Base-by-base conservation (phyloP, 2,888 invertebrate genomes). In the Agapostemon virescens region DNA sequence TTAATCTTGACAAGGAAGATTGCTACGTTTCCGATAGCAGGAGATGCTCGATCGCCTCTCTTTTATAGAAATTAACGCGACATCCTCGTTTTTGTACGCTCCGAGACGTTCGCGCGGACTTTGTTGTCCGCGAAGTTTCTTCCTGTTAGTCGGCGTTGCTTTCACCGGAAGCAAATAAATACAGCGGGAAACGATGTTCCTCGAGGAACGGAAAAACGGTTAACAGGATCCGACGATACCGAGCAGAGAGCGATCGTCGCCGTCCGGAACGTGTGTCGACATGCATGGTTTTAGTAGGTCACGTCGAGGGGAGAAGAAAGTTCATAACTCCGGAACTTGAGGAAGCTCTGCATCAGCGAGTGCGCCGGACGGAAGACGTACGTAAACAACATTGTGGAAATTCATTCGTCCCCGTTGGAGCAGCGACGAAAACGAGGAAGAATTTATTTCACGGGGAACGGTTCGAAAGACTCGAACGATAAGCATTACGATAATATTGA, bases 201-300 rank as follows among this genome's bases (percentile, higher is more conserved):
- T 61, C 30, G 36, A 11, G 36, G 11, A 63, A 36, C 20, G 36
- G 36, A 33, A 9, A 13, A 30, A 66, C 36, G 42, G 20, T 38
- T 20, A n/a, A 20, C 5, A 36, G 36, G 30, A 66, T 33, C 77
- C 15, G 42, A 69, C 55, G n/a, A 7, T 26, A 36, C 23, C n/a
- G 45, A n/a, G 49, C n/a, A 9, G 49, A 17, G 13, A 11, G 26
- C 33, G 61, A 11, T 61, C 61, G 33, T 20, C 61, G 33, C 30
- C 33, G 20, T n/a, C n/a, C 52, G 64, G 70, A 68, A 67, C 49
- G 69, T 15, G 61, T 74, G 79, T 74, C 80, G 72, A 70, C 78
- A 69, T 81, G 74, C 67, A 71, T 63, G 67, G 79, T 52, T 80
- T 75, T 64, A 70, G 75, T 81, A 81, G 80, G 80, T 79, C 81